These are phyloP conservation scores for Atrina japonica DNA, from an alignment of 2,888 invertebrate species.

Conservation along the genomic window DNA sequence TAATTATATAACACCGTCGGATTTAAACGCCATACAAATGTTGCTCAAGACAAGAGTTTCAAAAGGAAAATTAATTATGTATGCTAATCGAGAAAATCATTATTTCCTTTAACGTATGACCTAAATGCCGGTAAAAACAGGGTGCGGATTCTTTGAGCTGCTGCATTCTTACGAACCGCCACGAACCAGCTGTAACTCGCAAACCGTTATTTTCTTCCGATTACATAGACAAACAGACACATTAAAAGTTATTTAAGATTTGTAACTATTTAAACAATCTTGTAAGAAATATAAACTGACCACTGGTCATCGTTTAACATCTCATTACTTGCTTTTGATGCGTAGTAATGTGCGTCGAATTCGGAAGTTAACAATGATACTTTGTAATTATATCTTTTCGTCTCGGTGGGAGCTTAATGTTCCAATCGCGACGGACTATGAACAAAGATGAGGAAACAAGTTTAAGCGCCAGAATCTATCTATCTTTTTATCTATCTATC, in stretches of 20 bases:
- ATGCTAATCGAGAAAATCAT: no score
- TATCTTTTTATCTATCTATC: no score
- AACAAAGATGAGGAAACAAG: background rate
- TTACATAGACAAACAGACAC: constrained; percentile 17
- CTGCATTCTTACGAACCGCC: constrained; percentile 2
- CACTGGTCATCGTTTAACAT: constrained; percentile 9
- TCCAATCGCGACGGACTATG: no score
- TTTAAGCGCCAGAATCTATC: background rate
- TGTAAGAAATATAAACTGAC: constrained; percentile 4
- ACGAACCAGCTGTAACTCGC: background rate
- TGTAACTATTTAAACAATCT: constrained; percentile 10
- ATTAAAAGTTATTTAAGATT: constrained; percentile 9
- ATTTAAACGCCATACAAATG: no score
- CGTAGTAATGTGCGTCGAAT: background rate
- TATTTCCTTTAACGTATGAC: no score
- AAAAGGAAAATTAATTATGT: no score
- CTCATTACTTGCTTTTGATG: constrained; percentile 9
- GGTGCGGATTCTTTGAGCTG: background rate
- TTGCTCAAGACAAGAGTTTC: no score
- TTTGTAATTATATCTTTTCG: no score
- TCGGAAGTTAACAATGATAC: no score
- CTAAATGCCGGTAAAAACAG: no score
- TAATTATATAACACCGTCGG: no score
- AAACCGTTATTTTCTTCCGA: constrained; percentile 19
- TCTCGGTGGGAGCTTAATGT: no score